Evolutionary conservation across 2,113 vertebrate genomes (phyloP).

Genomic region (Alethe castanea): DNA sequence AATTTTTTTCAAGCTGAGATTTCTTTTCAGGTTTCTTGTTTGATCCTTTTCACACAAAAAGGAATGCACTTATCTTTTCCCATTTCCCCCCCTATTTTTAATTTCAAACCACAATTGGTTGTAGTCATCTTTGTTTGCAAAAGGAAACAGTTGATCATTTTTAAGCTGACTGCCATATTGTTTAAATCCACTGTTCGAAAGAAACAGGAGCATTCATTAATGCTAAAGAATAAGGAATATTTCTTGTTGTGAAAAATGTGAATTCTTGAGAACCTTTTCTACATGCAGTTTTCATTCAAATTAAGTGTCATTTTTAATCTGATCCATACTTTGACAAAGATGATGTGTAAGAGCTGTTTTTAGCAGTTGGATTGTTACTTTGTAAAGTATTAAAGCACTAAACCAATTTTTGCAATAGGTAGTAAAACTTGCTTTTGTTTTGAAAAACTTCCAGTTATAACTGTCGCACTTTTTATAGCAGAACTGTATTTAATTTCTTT

Average conservation of each 20-base stretch:
- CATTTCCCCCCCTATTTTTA: neutral
- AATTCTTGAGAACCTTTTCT: conserved; percentile 47
- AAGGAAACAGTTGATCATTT: neutral
- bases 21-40: neutral
- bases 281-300: conserved; percentile 47
- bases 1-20: neutral
- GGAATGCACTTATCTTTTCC: neutral
- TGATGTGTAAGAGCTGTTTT: conserved; percentile 65
- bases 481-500: conserved; percentile 77
- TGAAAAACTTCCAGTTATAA: conserved; percentile 72
- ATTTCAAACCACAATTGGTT: neutral
- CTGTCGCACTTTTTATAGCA: conserved; percentile 76
- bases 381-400: conserved; percentile 75
- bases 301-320: conserved; percentile 58
- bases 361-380: conserved; percentile 66
- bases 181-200: conserved; percentile 13
- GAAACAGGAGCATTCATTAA: conserved; percentile 5
- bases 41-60: neutral
- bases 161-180: neutral
- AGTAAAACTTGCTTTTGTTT: conserved; percentile 76
- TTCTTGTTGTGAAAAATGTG: conserved; percentile 20
- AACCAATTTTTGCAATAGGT: conserved; percentile 75
- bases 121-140: neutral
- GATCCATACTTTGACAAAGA: conserved; percentile 58
- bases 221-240: neutral